A percentile compares a stretch with the other conserved stretches of the same genome.
phyloP scores from a whole-genome alignment of 2,797 vertebrate species.

The Microchirus variegatus region DNA sequence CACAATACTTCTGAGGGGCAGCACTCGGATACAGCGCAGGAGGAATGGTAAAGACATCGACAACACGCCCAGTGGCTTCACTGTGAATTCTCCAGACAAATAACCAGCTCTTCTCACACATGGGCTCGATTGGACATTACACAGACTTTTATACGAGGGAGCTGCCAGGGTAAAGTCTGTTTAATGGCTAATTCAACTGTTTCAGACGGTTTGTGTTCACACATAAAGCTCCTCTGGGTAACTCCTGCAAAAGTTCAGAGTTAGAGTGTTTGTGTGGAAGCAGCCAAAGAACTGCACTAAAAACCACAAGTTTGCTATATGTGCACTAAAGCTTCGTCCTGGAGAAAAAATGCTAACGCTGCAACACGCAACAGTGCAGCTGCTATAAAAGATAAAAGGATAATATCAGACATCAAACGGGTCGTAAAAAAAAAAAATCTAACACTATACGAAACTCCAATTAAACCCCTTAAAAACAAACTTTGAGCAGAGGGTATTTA shows the following conservation, averaged over 20 bases:
- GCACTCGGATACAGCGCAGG: background rate
- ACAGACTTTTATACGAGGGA: background rate
- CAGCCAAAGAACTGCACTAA: too few species aligned
- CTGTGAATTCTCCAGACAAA: background rate
- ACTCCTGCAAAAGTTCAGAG: too few species aligned
- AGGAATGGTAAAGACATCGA: background rate
- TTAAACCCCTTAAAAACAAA: conserved; percentile 8
- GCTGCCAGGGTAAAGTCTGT: background rate
- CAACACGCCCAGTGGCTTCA: background rate
- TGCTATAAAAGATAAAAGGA: conserved; percentile 10
- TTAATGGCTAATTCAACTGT: too few species aligned
- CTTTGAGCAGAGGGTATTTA: conserved; percentile 1
- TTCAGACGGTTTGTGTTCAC: too few species aligned
- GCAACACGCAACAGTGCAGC: background rate
- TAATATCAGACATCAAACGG: conserved; percentile 18
- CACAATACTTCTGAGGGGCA: background rate
- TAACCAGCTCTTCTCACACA: background rate
- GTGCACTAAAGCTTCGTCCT: too few species aligned
- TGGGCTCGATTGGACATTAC: background rate
- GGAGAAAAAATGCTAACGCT: too few species aligned
- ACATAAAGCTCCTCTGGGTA: too few species aligned
- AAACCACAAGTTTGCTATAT: too few species aligned
- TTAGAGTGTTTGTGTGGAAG: too few species aligned
- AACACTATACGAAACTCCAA: conserved; percentile 5
- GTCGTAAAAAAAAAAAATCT: conserved; percentile 43